These are phyloP conservation scores for Globodera rostochiensis DNA, from an alignment of 1,140 invertebrate species.

Conservation along the genomic window DNA sequence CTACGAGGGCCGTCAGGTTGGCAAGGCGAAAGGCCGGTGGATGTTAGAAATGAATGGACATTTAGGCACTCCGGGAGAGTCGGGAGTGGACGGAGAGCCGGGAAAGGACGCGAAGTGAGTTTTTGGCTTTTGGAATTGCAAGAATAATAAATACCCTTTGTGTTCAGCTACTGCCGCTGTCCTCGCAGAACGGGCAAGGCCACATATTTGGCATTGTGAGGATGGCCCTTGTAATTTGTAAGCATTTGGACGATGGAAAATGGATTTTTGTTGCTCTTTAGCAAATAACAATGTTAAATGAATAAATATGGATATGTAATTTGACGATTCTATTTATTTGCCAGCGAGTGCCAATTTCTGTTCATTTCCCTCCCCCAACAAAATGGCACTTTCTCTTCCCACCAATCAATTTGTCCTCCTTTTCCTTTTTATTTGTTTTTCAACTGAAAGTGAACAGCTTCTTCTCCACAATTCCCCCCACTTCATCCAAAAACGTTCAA, in stretches of 20 bases:
- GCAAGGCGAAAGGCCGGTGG: not conserved
- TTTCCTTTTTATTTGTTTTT: not conserved
- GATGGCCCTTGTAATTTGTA: not conserved
- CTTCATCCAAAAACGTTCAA: not conserved
- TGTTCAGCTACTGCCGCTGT: slow-evolving; percentile 29
- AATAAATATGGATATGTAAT: not conserved
- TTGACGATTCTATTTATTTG: not conserved
- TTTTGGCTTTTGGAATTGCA: not conserved
- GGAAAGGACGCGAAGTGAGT: slow-evolving; percentile 28
- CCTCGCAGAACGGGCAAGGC: slow-evolving; percentile 18
- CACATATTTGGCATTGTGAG: slow-evolving; percentile 13
- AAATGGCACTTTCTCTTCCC: not conserved
- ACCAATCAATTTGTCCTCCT: not conserved
- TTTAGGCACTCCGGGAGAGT: slow-evolving; percentile 16
- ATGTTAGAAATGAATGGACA: not conserved
- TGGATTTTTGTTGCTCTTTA: not conserved
- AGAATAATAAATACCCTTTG: not conserved
- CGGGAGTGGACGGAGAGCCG: slow-evolving; percentile 29
- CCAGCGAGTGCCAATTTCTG: not conserved
- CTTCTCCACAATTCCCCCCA: not conserved
- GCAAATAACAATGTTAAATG: not conserved
- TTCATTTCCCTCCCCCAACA: not conserved
- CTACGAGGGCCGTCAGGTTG: not conserved
- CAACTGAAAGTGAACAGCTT: not conserved
- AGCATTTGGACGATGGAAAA: not conserved